Evolutionary conservation across 2,888 invertebrate genomes (phyloP).

Genomic region (Erebia aethiops): DNA sequence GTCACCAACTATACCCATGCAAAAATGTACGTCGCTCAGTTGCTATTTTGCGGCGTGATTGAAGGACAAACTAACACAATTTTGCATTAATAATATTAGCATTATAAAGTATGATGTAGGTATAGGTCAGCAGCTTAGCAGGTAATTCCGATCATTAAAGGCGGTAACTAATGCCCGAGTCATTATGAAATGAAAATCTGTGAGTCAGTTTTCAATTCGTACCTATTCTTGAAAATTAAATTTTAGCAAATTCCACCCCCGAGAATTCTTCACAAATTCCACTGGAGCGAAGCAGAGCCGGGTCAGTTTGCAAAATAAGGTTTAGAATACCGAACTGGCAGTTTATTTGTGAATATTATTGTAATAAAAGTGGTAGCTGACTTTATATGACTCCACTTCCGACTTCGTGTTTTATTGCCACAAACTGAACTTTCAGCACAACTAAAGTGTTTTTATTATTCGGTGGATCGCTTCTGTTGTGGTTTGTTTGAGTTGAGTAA

Average conservation of each 20-base stretch:
- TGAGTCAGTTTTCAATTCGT: too few species aligned
- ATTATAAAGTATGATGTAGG: background rate
- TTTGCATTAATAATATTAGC: background rate
- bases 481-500: background rate
- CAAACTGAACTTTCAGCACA: slow-evolving; percentile 3
- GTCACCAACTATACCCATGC: too few species aligned
- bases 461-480: slow-evolving; percentile 1
- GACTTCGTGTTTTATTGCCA: slow-evolving; percentile 2
- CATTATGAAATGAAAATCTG: too few species aligned
- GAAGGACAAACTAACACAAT: background rate
- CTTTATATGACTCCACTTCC: slow-evolving; percentile 15
- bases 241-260: too few species aligned
- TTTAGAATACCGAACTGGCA: background rate
- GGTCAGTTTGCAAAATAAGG: too few species aligned
- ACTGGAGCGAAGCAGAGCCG: too few species aligned
- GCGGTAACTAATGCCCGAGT: too few species aligned
- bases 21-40: too few species aligned
- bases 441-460: slow-evolving; percentile 18
- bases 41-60: background rate
- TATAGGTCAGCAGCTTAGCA: too few species aligned
- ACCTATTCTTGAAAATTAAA: too few species aligned
- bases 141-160: too few species aligned
- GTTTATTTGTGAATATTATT: background rate
- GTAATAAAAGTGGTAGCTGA: slow-evolving; percentile 10
- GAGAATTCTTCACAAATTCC: too few species aligned